Evolutionary conservation across 1,140 invertebrate species (phyloP), one percentile per base, ranked within the genome.

Genomic region (Pygmarrhopalites habei): DNA sequence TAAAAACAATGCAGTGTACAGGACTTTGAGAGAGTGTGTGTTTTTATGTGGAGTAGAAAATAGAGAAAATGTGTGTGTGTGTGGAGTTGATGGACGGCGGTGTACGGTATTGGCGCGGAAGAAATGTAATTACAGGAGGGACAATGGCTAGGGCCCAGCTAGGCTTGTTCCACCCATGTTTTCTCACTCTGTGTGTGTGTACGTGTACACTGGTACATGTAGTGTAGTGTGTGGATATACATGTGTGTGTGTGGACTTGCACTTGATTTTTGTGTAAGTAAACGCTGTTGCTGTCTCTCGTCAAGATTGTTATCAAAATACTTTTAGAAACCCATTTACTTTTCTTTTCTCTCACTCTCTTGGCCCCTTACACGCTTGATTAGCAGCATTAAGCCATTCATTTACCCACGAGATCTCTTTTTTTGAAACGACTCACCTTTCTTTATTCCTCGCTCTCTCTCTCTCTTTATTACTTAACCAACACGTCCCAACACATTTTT

Each of bases 301-400:
- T 49, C 46, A 49, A 49, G 46, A 49, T 49, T n/a, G 12, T 49
- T 49, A 49, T 49, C 46, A 49, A 49, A 49, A 49, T 49, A 49
- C 23, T 19, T 19, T 14, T 21, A 49, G 23, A 49, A 49, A 19
- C 12, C 46, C 46, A 49, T 49, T 49, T 49, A 21, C 7, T 49
- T 49, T 21, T 49, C n/a, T n/a, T n/a, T n/a, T 49, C 23, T 49
- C 46, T 12, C 46, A 49, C 46, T 49, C n/a, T n/a, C 17, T n/a
- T 39, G 12, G 46, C 12, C 7, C 7, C 46, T 49, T 49, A 49
- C 46, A 49, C 46, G 46, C 14, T 49, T 49, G 46, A 49, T 49
- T 49, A 49, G 23, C 7, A 39, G 35, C 35, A 10, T 17, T n/a
- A 7, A 10, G 7, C 35, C 35, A 39, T 39, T 39, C 35, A 39